phyloP scores from a whole-genome alignment of 2,888 invertebrate genomes.

The Acronicta leporina region DNA sequence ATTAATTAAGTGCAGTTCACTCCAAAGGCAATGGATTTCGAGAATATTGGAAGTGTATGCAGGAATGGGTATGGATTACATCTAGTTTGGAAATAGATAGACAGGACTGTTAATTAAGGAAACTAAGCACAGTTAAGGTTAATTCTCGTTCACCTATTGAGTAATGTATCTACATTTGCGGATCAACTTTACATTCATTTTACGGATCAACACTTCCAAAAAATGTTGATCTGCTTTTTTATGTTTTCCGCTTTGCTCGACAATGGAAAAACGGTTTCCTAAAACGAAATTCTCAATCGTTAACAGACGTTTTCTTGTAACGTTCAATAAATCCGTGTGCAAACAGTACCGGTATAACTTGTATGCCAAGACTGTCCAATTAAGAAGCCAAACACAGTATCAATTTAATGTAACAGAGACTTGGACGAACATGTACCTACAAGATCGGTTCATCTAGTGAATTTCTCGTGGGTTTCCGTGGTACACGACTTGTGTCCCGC shows the following conservation, averaged over 20 bases:
- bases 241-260: background rate
- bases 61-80: slow-evolving; percentile 17
- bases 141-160: too few species aligned
- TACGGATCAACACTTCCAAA: background rate
- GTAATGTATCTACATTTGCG: background rate
- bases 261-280: background rate
- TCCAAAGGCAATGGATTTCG: slow-evolving; percentile 35
- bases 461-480: slow-evolving; percentile 75
- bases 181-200: background rate
- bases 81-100: slow-evolving; percentile 14
- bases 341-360: slow-evolving; percentile 35
- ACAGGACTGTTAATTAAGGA: slow-evolving; percentile 21
- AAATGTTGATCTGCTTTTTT: slow-evolving; percentile 5
- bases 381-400: slow-evolving; percentile 75
- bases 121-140: background rate
- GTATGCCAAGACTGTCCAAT: slow-evolving; percentile 70
- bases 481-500: slow-evolving; percentile 68
- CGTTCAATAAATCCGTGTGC: slow-evolving; percentile 14
- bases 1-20: slow-evolving; percentile 38
- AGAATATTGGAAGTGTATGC: slow-evolving; percentile 32
- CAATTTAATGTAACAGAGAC: slow-evolving; percentile 85
- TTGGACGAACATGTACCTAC: slow-evolving; percentile 61
- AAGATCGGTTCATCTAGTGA: slow-evolving; percentile 74
- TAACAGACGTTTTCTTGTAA: background rate
- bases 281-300: slow-evolving; percentile 13